Evolutionary conservation across 2,888 invertebrate genomes (phyloP).

Genomic region (Tetranychus piercei): DNA sequence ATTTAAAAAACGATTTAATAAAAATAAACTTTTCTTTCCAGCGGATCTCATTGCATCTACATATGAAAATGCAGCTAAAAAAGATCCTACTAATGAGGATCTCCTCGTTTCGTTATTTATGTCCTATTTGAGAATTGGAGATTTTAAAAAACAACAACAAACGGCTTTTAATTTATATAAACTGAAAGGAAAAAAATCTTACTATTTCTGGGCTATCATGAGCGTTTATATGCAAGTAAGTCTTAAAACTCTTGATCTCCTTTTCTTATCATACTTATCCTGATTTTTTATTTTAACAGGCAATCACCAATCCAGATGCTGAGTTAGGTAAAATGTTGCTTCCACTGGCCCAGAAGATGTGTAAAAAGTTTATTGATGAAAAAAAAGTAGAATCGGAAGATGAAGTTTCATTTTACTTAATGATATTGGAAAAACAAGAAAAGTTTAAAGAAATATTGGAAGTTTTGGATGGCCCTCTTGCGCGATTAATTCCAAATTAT

Average conservation of each 20-base stretch:
- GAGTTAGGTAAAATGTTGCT: slow-evolving; percentile 48
- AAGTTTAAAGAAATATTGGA: slow-evolving; percentile 63
- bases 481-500: slow-evolving; percentile 28
- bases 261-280: background rate
- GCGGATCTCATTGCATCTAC: slow-evolving; percentile 71
- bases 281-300: slow-evolving; percentile 12
- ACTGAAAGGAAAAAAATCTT: slow-evolving; percentile 75
- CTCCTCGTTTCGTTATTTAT: slow-evolving; percentile 82
- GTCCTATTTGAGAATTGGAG: slow-evolving; percentile 73
- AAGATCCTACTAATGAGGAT: slow-evolving; percentile 72
- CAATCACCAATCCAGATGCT: slow-evolving; percentile 29
- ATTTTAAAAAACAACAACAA: slow-evolving; percentile 73
- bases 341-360: slow-evolving; percentile 79
- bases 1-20: background rate
- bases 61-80: slow-evolving; percentile 70
- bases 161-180: slow-evolving; percentile 77
- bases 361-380: slow-evolving; percentile 65
- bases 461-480: slow-evolving; percentile 55
- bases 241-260: slow-evolving; percentile 7
- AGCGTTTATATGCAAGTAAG: slow-evolving; percentile 76
- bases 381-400: slow-evolving; percentile 73
- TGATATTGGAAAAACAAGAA: slow-evolving; percentile 52
- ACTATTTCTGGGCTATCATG: slow-evolving; percentile 96
- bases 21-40: slow-evolving; percentile 33
- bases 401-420: slow-evolving; percentile 72